Percentiles rank a stretch among this genome's conserved stretches.
These are phyloP conservation scores for Oophaga pumilio DNA, from an alignment of 2,113 vertebrate species.

Conservation along the genomic window DNA sequence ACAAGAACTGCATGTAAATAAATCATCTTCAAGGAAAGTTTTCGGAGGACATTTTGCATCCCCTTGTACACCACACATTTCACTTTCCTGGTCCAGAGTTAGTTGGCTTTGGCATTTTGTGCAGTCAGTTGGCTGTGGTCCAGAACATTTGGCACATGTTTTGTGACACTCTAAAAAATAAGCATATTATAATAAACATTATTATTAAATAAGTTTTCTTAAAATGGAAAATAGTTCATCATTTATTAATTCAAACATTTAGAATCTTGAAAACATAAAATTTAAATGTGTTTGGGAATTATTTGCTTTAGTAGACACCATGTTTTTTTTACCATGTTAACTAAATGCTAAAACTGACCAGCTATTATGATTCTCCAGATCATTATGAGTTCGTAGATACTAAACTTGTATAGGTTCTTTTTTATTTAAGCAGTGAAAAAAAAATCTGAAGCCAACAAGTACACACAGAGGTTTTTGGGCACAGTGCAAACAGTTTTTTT, in stretches of 20 bases:
- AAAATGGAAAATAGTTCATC: not conserved
- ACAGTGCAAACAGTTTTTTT: too few relatives aligned
- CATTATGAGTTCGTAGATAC: too few relatives aligned
- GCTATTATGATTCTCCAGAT: too few relatives aligned
- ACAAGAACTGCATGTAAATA: slow-evolving; percentile 75
- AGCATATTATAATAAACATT: not conserved
- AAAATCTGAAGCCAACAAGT: too few relatives aligned
- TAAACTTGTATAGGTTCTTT: too few relatives aligned
- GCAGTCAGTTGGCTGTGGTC: slow-evolving; percentile 73
- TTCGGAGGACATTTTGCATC: slow-evolving; percentile 69
- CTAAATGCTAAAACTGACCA: too few relatives aligned
- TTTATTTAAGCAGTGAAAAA: too few relatives aligned
- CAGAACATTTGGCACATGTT: slow-evolving; percentile 72
- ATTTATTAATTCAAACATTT: not conserved
- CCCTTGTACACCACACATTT: slow-evolving; percentile 74
- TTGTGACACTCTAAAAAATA: slow-evolving; percentile 73
- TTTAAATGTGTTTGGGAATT: not conserved
- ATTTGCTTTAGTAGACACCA: not conserved
- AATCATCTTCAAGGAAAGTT: slow-evolving; percentile 73
- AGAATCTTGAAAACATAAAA: not conserved
- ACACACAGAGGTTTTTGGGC: too few relatives aligned
- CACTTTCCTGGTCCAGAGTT: slow-evolving; percentile 70
- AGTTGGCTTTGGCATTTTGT: slow-evolving; percentile 71
- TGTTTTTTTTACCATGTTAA: not conserved
- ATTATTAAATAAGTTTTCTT: not conserved